Percentiles rank a stretch among this genome's conserved stretches.
phyloP scores from a whole-genome alignment of 2,113 vertebrate species.

The Gambusia affinis region DNA sequence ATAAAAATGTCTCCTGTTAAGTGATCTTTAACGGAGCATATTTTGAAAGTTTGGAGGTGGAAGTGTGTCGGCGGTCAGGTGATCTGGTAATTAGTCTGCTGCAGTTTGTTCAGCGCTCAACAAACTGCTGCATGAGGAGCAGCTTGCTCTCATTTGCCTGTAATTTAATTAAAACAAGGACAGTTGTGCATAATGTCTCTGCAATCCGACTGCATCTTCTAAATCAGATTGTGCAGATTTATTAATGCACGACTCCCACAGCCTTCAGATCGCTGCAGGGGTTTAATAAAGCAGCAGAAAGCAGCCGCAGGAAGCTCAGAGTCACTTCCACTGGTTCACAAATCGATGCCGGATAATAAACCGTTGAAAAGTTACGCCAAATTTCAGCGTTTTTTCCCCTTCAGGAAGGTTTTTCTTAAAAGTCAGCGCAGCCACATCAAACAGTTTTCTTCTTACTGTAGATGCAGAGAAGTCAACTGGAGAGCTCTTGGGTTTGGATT shows the following conservation, averaged over 20 bases:
- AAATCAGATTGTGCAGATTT: constrained; percentile 7
- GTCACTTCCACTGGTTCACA: constrained; percentile 1
- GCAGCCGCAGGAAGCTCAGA: background rate
- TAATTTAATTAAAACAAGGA: constrained; percentile 2
- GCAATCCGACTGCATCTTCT: background rate
- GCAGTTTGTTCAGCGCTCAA: background rate
- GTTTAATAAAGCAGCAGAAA: background rate
- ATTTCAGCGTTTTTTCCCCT: background rate
- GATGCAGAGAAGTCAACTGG: background rate
- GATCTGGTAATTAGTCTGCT: background rate
- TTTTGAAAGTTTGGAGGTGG: background rate
- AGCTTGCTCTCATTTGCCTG: background rate
- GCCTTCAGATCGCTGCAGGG: background rate
- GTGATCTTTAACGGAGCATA: too few relatives aligned
- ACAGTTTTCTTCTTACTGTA: background rate
- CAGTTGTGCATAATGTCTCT: background rate
- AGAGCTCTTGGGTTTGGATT: too few relatives aligned
- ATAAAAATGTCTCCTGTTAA: too few relatives aligned
- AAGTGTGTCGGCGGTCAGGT: background rate
- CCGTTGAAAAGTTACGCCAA: background rate
- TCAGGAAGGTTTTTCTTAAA: background rate
- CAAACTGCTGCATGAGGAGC: background rate
- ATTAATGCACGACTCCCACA: background rate
- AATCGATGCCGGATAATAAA: constrained; percentile 1
- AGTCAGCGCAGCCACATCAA: background rate